Evolutionary conservation across 1,140 invertebrate species (phyloP).

Genomic region (Cotesia chilonis): DNA sequence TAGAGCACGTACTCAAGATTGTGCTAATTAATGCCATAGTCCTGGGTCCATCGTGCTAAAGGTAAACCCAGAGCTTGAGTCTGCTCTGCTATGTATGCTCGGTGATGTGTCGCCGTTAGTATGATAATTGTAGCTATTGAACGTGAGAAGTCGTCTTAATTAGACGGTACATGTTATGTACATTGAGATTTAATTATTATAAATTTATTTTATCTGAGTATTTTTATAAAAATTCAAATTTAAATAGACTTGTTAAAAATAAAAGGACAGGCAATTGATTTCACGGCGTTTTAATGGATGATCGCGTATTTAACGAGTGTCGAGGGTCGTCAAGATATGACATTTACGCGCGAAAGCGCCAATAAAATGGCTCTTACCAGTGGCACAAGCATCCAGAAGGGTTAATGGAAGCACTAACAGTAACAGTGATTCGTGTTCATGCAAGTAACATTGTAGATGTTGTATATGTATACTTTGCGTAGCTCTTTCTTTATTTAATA

Average conservation of each 20-base stretch:
- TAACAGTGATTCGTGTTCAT: too few species aligned
- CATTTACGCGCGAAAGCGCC: conserved; percentile 50
- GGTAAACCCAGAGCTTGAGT: neutral
- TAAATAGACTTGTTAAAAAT: too few species aligned
- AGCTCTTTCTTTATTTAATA: conserved; percentile 4
- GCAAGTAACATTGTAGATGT: conserved; percentile 32
- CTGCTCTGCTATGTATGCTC: conserved; percentile 37
- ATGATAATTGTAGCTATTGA: conserved; percentile 52
- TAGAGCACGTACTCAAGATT: conserved; percentile 44
- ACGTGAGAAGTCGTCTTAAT: conserved; percentile 53
- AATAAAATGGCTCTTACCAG: conserved; percentile 56
- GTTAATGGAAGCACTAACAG: conserved; percentile 54
- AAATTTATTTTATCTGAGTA: conserved; percentile 29
- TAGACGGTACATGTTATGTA: conserved; percentile 35
- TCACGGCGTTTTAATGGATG: neutral
- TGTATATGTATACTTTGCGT: neutral
- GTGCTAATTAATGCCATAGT: conserved; percentile 51
- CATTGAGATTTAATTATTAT: conserved; percentile 38
- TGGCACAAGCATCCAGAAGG: conserved; percentile 55
- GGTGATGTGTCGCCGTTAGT: conserved; percentile 52
- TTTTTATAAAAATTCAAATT: too few species aligned
- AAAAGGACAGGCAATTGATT: neutral
- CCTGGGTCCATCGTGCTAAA: conserved; percentile 19
- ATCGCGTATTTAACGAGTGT: neutral
- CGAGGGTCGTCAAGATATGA: conserved; percentile 31